A percentile compares a stretch with the other conserved stretches of the same genome.
phyloP scores from a whole-genome alignment of 2,888 invertebrate genomes.

The Pachycephus smyrnensis region DNA sequence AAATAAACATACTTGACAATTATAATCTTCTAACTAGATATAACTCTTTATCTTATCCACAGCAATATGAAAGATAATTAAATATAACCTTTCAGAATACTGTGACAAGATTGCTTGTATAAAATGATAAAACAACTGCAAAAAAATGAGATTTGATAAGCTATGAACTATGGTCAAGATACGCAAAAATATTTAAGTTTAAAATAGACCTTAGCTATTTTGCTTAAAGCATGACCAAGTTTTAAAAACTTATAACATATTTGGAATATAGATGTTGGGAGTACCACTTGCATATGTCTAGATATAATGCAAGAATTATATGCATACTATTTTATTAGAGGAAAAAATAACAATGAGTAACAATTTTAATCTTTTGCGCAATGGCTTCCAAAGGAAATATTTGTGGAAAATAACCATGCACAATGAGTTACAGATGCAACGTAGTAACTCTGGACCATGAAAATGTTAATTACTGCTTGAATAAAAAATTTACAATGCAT shows the following conservation, averaged over 20 bases:
- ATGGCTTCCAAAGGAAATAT: not conserved
- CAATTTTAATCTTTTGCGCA: not conserved
- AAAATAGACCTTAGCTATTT: not conserved
- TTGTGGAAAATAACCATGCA: too few species aligned
- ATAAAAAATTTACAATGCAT: too few species aligned
- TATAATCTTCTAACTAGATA: not conserved
- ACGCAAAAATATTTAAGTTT: not conserved
- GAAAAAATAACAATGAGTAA: not conserved
- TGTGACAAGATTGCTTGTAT: not conserved
- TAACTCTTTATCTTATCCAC: not conserved
- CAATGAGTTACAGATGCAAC: too few species aligned
- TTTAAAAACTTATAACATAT: not conserved
- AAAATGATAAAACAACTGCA: not conserved
- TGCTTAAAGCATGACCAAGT: not conserved
- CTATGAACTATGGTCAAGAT: not conserved
- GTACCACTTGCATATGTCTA: not conserved
- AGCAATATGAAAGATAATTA: not conserved
- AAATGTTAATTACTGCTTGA: too few species aligned
- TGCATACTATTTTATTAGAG: not conserved
- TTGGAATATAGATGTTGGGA: not conserved
- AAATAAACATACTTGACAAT: conserved; percentile 1
- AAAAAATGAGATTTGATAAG: not conserved
- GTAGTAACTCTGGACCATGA: too few species aligned
- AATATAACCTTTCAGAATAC: too few species aligned
- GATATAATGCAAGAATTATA: not conserved